phyloP scores from a whole-genome alignment of 2,797 vertebrate genomes.

The Yasuhikotakia modesta region DNA sequence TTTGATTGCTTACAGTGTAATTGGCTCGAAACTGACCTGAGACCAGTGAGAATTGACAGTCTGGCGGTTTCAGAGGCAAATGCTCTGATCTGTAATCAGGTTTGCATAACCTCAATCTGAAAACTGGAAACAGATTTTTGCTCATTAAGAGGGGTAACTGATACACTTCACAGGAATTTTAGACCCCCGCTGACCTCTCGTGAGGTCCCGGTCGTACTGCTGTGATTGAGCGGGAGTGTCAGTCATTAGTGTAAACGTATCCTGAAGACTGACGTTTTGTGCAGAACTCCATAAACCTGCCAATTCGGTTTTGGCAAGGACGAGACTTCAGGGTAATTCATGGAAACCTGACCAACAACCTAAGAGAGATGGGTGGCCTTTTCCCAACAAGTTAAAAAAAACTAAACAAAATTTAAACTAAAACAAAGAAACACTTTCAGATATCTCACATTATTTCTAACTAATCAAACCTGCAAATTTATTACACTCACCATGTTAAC shows the following conservation, averaged over 20 bases:
- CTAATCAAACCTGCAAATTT: too few species aligned
- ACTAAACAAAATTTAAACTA: not conserved
- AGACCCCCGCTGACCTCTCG: conserved; percentile 32
- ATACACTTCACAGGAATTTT: conserved; percentile 40
- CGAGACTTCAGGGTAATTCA: conserved; percentile 32
- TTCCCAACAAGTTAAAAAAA: not conserved
- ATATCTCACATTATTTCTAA: too few species aligned
- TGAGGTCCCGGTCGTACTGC: conserved; percentile 22
- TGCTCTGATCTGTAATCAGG: conserved; percentile 39
- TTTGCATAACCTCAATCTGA: conserved; percentile 15
- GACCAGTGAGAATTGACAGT: conserved; percentile 36
- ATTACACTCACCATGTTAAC: too few species aligned
- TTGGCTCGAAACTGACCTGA: conserved; percentile 28
- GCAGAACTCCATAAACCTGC: conserved; percentile 21
- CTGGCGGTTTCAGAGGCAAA: conserved; percentile 1
- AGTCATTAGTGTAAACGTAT: conserved; percentile 40
- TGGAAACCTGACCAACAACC: conserved; percentile 3
- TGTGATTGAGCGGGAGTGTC: conserved; percentile 34
- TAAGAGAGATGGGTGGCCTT: not conserved
- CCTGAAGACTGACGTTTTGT: conserved; percentile 26
- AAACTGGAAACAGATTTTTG: conserved; percentile 45
- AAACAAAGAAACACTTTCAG: not conserved
- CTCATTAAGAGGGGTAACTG: conserved; percentile 38
- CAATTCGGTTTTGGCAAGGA: conserved; percentile 31
- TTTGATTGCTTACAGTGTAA: conserved; percentile 26